Percentiles rank a stretch among this genome's conserved stretches.
These are phyloP conservation scores for Ips typographus DNA, from an alignment of 1,140 invertebrate species.

Conservation along the genomic window DNA sequence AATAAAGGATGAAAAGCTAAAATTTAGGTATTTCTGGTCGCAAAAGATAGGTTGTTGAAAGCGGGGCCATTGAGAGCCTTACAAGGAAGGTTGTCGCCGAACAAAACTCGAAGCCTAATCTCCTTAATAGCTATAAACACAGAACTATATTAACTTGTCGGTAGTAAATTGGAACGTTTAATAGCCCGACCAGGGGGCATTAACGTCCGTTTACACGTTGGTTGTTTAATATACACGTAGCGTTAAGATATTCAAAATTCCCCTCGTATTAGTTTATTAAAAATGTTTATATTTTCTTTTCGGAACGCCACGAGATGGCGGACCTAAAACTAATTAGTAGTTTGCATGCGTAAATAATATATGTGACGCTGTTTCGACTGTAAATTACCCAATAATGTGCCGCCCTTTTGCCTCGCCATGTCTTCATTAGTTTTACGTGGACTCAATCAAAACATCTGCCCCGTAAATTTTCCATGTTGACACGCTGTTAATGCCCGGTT, in stretches of 20 bases:
- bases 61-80: conserved; percentile 2
- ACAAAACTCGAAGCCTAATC: conserved; percentile 18
- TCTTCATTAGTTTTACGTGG: conserved; percentile 44
- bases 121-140: conserved; percentile 41
- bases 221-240: conserved; percentile 45
- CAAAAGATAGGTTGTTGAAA: too few relatives aligned
- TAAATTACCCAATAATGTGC: conserved; percentile 40
- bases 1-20: too few relatives aligned
- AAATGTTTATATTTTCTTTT: conserved; percentile 42
- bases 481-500: not conserved
- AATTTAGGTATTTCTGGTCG: too few relatives aligned
- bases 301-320: conserved; percentile 21
- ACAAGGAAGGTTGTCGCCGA: conserved; percentile 17
- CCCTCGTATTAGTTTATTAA: conserved; percentile 43
- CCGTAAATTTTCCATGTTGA: conserved; percentile 28
- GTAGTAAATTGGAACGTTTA: conserved; percentile 45
- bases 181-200: conserved; percentile 36
- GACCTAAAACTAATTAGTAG: conserved; percentile 41
- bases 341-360: conserved; percentile 44
- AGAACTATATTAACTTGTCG: conserved; percentile 45
- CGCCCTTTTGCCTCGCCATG: conserved; percentile 29
- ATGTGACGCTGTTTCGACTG: conserved; percentile 38
- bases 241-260: conserved; percentile 45
- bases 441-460: conserved; percentile 45
- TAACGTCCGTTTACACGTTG: conserved; percentile 43